Evolutionary conservation across 2,113 vertebrate species (phyloP), one percentile per base, ranked within the genome.

Genomic region (Seriola quinqueradiata): DNA sequence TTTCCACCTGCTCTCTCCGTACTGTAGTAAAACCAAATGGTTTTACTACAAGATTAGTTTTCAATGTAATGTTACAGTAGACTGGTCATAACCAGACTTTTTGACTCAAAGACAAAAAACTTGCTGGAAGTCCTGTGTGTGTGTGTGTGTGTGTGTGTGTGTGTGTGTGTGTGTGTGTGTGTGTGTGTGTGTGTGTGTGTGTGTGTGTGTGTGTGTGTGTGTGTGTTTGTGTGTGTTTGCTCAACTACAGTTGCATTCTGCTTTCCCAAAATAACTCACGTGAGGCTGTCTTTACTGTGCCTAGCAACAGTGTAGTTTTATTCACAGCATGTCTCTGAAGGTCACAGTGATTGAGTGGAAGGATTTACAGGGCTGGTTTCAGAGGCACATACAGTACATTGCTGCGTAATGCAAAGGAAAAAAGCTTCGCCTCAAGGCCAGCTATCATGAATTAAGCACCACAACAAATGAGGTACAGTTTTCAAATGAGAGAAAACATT

Each of bases 341-440:
- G 93, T 94, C 94, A 92, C 11, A 19, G 81, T 79, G 77, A 82
- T 63, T 76, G 88, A 92, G 85, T 48, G 73, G 57, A 69, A 57
- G 91, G 92, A 90, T 94, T 93, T 89, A 81, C 91, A 88, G 74
- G 16, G 80, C 91, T 91, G 86, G 92, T 93, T 89, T 92, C 77
- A 89, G 89, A 90, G 46, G 32, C 75, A 70, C 92, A 92, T 91
- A 82, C 86, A 82, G 83, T 81, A 90, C 92, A 90, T 92, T 58
- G 78, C 63, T 84, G 79, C 79, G 83, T 87, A 86, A 83, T 86
- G 58, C 73, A 81, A 83, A 84, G 21, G 40, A 65, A 46, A n/a
- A 75, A 71, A 40, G n/a, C 44, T 65, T 60, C 3, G 46, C 55
- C 74, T 78, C 25, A 71, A 76, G 8, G 59, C 52, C 61, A 68